A percentile compares a stretch with the other conserved stretches of the same genome.
These are phyloP conservation scores for Enteromius trimaculatus DNA, from an alignment of 2,797 vertebrate genomes.

Conservation along the genomic window DNA sequence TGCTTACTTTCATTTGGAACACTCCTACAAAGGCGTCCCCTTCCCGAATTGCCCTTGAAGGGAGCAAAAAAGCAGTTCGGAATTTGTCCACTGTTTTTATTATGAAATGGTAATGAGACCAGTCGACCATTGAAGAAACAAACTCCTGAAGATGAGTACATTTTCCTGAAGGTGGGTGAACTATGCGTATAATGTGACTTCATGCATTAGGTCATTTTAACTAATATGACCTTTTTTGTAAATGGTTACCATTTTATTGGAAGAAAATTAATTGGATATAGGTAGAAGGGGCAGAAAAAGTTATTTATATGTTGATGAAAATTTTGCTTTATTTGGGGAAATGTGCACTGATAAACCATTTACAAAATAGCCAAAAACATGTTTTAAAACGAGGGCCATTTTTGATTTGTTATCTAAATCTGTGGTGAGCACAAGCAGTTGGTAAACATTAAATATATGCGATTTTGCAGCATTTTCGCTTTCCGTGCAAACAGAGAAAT, in stretches of 20 bases:
- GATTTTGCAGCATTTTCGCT: neutral
- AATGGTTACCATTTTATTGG: neutral
- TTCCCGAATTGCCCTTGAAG: neutral
- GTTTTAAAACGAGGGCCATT: neutral
- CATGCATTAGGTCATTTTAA: neutral
- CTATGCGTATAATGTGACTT: neutral
- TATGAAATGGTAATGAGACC: too few relatives aligned
- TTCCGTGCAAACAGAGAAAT: neutral
- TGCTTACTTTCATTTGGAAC: too few relatives aligned
- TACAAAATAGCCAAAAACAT: neutral
- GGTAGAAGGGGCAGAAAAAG: neutral
- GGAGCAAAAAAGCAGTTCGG: neutral
- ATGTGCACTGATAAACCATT: neutral
- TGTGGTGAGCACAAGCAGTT: neutral
- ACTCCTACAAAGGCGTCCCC: too few relatives aligned
- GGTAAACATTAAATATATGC: neutral
- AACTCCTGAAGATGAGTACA: too few relatives aligned
- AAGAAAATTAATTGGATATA: neutral
- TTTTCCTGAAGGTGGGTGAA: neutral
- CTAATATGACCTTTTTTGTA: neutral
- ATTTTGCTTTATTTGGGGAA: neutral
- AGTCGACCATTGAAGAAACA: too few relatives aligned
- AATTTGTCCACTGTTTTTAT: too few relatives aligned
- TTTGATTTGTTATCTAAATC: constrained; percentile 5
- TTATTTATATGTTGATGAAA: neutral